Evolutionary conservation across 2,888 invertebrate genomes (phyloP).

Genomic region (Trachelus tabidus): DNA sequence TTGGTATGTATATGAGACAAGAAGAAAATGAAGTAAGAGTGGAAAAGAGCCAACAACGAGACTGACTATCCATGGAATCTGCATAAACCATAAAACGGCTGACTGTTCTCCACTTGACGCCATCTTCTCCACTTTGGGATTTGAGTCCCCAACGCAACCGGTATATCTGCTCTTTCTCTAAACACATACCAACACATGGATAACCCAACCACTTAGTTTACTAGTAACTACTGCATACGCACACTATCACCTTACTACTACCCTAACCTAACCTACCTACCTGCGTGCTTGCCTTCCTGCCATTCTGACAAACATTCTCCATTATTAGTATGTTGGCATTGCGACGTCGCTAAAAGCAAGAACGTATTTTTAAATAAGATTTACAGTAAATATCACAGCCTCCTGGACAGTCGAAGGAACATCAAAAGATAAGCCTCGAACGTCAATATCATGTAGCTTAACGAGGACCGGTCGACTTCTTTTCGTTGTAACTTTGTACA

Average conservation of each 20-base stretch:
- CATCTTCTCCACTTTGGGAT: slow-evolving; percentile 8
- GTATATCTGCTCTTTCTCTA: slow-evolving; percentile 6
- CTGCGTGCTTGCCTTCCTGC: neutral
- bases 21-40: neutral
- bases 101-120: slow-evolving; percentile 11
- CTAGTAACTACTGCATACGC: neutral
- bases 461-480: neutral
- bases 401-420: neutral
- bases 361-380: neutral
- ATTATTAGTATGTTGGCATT: neutral
- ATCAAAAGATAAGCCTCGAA: neutral
- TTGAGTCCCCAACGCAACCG: slow-evolving; percentile 4
- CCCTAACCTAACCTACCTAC: neutral
- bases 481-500: too few relatives aligned
- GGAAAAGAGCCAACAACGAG: neutral
- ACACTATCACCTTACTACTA: neutral
- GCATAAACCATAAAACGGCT: slow-evolving; percentile 13
- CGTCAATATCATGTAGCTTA: neutral
- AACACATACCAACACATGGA: neutral
- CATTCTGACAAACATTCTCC: neutral
- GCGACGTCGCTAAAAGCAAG: neutral
- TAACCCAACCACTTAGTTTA: neutral
- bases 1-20: neutral
- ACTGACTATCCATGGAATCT: neutral
- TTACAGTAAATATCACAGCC: neutral